A percentile compares a stretch with the other conserved stretches of the same genome.
phyloP scores from a whole-genome alignment of 2,113 vertebrate genomes.

The Podocnemis expansa region DNA sequence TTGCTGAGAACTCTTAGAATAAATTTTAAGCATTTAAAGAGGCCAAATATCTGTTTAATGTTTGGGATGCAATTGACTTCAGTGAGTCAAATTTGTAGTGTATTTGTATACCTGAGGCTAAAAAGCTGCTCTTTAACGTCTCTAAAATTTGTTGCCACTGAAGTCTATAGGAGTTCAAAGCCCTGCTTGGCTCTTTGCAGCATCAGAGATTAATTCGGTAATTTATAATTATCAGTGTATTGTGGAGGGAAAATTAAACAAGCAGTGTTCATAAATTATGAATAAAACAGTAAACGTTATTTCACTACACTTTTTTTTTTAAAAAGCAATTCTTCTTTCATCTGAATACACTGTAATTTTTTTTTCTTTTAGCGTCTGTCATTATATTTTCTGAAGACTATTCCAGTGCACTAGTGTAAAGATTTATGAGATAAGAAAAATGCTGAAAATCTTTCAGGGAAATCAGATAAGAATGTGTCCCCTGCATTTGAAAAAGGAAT shows the following conservation, averaged over 20 bases:
- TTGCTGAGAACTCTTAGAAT: background rate
- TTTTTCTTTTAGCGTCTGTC: constrained; percentile 4
- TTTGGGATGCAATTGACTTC: background rate
- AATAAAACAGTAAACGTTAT: constrained; percentile 52
- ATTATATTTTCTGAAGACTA: constrained; percentile 38
- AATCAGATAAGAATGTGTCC: constrained; percentile 13
- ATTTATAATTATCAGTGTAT: background rate
- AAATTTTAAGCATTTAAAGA: background rate
- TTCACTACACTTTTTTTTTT: background rate
- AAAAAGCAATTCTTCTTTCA: constrained; percentile 14
- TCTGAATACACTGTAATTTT: background rate
- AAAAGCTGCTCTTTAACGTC: background rate
- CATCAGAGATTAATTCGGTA: background rate
- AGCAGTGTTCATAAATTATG: constrained; percentile 32
- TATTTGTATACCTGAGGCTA: background rate
- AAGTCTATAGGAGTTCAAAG: background rate
- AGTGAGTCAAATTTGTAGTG: background rate
- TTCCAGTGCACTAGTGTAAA: constrained; percentile 45
- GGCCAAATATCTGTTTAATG: background rate
- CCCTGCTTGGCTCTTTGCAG: background rate
- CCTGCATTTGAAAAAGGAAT: constrained; percentile 33
- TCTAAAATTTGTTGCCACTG: background rate
- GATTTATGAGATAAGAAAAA: constrained; percentile 52
- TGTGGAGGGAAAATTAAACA: background rate
- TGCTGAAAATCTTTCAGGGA: constrained; percentile 30